These are phyloP conservation scores for Rhabdornis inornatus DNA, from an alignment of 2,113 vertebrate genomes.

Conservation along the genomic window DNA sequence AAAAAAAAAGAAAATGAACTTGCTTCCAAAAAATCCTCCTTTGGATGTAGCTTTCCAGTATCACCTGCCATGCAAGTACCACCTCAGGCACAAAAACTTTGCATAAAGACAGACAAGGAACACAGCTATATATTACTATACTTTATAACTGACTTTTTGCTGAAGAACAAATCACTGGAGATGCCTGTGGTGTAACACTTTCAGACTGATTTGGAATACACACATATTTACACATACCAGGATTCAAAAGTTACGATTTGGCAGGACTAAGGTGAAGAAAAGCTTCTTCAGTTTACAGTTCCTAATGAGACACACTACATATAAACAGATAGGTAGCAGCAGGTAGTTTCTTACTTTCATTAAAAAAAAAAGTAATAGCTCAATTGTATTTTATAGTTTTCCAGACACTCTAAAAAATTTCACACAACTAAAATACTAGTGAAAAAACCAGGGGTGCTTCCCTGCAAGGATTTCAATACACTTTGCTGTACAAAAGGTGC, in stretches of 20 bases:
- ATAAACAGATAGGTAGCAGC: slow-evolving; percentile 80
- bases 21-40: slow-evolving; percentile 67
- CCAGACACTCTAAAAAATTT: slow-evolving; percentile 40
- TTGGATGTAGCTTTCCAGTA: slow-evolving; percentile 73
- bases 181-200: slow-evolving; percentile 70
- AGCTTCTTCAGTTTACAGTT: slow-evolving; percentile 63
- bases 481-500: slow-evolving; percentile 47
- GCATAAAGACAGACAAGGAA: slow-evolving; percentile 40
- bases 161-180: not conserved
- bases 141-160: not conserved
- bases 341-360: slow-evolving; percentile 72
- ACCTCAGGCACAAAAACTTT: slow-evolving; percentile 56
- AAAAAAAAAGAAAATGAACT: slow-evolving; percentile 38
- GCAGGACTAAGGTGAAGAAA: slow-evolving; percentile 74
- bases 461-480: not conserved
- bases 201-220: slow-evolving; percentile 86
- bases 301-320: slow-evolving; percentile 72
- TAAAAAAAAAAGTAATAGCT: slow-evolving; percentile 61
- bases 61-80: slow-evolving; percentile 52
- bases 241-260: slow-evolving; percentile 73
- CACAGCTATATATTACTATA: slow-evolving; percentile 38
- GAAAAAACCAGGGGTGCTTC: not conserved
- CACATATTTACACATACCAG: slow-evolving; percentile 77
- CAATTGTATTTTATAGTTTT: slow-evolving; percentile 12
- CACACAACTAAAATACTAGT: slow-evolving; percentile 67